Evolutionary conservation across 2,797 vertebrate species (phyloP).

Genomic region (Oreochromis mossambicus): DNA sequence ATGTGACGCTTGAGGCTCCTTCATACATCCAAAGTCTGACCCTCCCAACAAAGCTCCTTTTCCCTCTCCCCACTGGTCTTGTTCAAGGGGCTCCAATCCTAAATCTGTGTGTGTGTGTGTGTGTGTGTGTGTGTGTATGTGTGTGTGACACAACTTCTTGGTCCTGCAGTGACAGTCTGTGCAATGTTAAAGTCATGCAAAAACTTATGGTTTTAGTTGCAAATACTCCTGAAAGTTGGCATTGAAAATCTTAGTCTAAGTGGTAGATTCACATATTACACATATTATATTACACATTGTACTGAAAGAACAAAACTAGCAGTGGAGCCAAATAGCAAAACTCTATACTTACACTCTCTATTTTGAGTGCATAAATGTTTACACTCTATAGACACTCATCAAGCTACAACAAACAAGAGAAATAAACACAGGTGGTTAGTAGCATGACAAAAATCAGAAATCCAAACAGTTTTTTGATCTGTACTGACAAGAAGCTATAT

Average conservation of each 20-base stretch:
- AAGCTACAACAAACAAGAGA: neutral
- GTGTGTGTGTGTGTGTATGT: neutral
- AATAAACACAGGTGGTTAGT: neutral
- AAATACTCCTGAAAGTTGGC: neutral
- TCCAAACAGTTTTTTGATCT: neutral
- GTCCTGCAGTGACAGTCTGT: neutral
- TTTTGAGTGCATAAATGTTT: neutral
- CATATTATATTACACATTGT: no score
- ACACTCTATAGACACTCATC: neutral
- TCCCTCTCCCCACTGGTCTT: conserved; percentile 21
- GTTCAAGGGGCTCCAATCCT: conserved; percentile 29
- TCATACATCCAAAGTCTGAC: conserved; percentile 65
- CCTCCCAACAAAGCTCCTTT: conserved; percentile 38
- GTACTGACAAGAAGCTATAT: neutral
- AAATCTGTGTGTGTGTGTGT: neutral
- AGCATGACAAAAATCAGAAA: neutral
- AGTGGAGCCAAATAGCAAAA: neutral
- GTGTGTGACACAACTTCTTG: neutral
- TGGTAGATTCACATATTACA: neutral
- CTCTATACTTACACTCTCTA: neutral
- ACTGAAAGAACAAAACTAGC: neutral
- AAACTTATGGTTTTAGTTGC: neutral
- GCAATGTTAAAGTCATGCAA: neutral
- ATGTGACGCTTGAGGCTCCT: conserved; percentile 72
- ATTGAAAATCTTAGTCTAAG: neutral